Evolutionary conservation across 2,888 invertebrate species (phyloP).

Genomic region (Cylindroiulus punctatus): DNA sequence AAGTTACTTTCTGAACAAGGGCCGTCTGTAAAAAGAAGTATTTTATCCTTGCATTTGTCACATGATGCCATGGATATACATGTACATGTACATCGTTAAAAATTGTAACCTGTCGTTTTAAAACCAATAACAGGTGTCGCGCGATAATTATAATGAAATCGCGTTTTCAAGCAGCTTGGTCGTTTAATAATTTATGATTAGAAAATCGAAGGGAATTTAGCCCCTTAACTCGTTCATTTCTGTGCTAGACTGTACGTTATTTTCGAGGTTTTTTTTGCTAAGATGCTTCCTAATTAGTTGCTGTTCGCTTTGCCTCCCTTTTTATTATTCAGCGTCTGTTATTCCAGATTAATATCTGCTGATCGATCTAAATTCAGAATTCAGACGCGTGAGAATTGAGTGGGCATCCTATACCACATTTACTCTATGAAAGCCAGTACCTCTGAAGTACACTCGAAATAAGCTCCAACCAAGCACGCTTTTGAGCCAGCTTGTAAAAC

Average conservation of each 20-base stretch:
- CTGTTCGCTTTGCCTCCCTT: not conserved
- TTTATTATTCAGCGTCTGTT: not conserved
- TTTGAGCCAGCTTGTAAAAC: too few species aligned
- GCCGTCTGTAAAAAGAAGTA: not conserved
- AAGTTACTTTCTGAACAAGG: not conserved
- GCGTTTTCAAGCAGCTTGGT: not conserved
- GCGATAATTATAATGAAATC: constrained; percentile 5
- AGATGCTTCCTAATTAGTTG: not conserved
- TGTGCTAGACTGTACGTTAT: not conserved
- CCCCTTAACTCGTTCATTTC: not conserved
- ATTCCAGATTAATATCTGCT: not conserved
- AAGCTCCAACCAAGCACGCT: too few species aligned
- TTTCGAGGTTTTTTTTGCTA: not conserved
- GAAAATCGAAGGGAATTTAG: constrained; percentile 5
- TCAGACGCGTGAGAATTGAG: not conserved
- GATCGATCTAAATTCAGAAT: not conserved
- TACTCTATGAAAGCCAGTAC: too few species aligned
- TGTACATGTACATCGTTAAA: not conserved
- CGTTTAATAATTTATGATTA: not conserved
- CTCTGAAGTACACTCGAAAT: too few species aligned
- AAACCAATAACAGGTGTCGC: constrained; percentile 35
- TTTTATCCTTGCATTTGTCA: not conserved
- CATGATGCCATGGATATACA: too few species aligned
- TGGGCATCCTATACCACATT: not conserved
- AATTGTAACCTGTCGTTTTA: not conserved